Base-by-base conservation (phyloP, 1,140 invertebrate species). In the Pogonomyrmex californicus region DNA sequence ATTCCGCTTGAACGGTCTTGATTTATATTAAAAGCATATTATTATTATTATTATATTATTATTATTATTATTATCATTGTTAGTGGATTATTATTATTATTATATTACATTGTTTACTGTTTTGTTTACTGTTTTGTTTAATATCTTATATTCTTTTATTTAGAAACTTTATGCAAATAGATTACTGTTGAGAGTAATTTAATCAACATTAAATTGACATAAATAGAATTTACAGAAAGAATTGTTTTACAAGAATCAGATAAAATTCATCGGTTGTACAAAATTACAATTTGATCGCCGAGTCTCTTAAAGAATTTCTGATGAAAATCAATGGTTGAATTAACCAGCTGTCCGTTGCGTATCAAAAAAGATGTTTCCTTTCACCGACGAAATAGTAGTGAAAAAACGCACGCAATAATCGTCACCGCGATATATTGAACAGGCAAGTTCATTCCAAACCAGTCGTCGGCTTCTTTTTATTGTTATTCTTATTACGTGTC, bases 401-500 rank as follows among this genome's bases (percentile, higher is more conserved):
- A 71, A 49, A 63, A 90, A 44, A 58, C 73, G 23, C 2, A 33
- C 47, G 54, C 62, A 44, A 66, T 85, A 87, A 89, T 89, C 70
- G 44, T 44, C 63, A 65, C 10, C 6, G 23, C 65, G 44, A 75
- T 76, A 60, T n/a, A 30, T 41, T n/a, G 73, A 75, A 36, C 87
- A 63, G 68, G 36, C 6, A 12, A 10, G n/a, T n/a, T 36, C 51
- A 58, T 6, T 70, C 30, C 10, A 33, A 75, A 36, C 17, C 70
- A 23, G 47, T 75, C 68, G 41, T 17, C 23, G 36, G 12, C 30
- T 71, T 60, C 51, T 66, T 77, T 87, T 63, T 77, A 58, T 66
- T 76, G 58, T 91, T 77, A 70, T 88, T 51, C 30, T 85, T 77
- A 81, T 79, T 75, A 88, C 44, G 33, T 41, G 47, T 12, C 83